Evolutionary conservation across 2,113 vertebrate species (phyloP).

Genomic region (human (Homo sapiens)): DNA sequence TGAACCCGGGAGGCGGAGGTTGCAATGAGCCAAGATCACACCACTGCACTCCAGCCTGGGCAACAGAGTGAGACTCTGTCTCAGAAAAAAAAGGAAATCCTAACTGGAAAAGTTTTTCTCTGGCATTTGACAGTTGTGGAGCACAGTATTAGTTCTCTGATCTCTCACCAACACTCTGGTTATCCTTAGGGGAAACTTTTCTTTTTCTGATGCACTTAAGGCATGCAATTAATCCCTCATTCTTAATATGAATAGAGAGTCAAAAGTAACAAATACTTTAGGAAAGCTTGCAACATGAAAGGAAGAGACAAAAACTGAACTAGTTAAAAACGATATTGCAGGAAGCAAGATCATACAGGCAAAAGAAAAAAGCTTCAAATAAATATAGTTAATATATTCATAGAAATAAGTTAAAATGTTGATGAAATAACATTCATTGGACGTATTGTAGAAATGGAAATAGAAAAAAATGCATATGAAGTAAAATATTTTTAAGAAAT

Average conservation of each 20-base stretch:
- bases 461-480: not conserved
- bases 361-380: not conserved
- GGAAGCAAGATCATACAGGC: not conserved
- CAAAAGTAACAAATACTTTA: not conserved
- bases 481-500: not conserved
- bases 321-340: not conserved
- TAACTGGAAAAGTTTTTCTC: not conserved
- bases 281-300: not conserved
- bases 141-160: not conserved
- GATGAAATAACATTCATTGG: not conserved
- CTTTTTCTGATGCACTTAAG: not conserved
- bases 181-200: not conserved
- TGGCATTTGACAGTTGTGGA: not conserved
- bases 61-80: too few species aligned
- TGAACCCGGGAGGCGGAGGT: too few species aligned
- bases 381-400: constrained; percentile 9
- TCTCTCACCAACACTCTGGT: not conserved
- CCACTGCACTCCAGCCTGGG: too few species aligned
- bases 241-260: not conserved
- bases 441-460: not conserved
- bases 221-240: not conserved
- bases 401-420: not conserved
- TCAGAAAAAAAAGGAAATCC: not conserved
- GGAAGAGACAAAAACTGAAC: not conserved
- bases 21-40: too few species aligned